Base-by-base conservation (phyloP, 1,140 invertebrate genomes). In the Pentalonia nigronervosa region DNA sequence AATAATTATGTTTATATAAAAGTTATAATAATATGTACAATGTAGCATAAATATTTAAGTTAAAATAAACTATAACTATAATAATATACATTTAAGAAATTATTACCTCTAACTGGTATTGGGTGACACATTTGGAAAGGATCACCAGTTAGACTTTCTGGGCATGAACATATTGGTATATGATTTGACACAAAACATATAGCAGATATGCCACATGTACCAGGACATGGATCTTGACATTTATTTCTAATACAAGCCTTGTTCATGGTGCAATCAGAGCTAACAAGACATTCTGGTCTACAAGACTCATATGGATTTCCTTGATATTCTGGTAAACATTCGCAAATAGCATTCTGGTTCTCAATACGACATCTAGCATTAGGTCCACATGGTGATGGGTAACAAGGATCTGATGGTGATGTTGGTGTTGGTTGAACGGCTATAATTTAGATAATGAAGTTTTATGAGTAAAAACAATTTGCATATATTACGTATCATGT, bases 221-320 rank as follows among this genome's bases (percentile, higher is more conserved):
- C 97, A 21, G 96, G 96, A 94, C 98, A 98, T 83, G 98, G 97
- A 95, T 98, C 97, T 94, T 97, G 96, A 95, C 98, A 98, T 95
- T 97, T 97, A 53, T 96, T 97, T 86, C 96, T 96, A 50, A 98
- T 97, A 94, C 97, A 98, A n/a, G 97, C 97, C 48, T 96, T 96
- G 81, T 97, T 96, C 94, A 97, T 97, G 23, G 97, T 96, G 95
- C 98, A 98, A 94, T 98, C 98, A 0, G 97, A 97, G 94, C 97
- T 98, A 2, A 97, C 96, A 1, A 98, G 95, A 95, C 97, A 98
- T 95, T 98, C 97, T 0, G 97, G 97, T 94, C 97, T 95, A 95
- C 98, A 98, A 50, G 96, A 96, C 92, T 96, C 96, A 94, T 97
- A 97, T 1, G 98, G 97, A 95, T 98, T 98, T 53, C 98, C 98